Conservation (phyloP, 2,113 vertebrate genomes). For the Myotis lucifugus region DNA sequence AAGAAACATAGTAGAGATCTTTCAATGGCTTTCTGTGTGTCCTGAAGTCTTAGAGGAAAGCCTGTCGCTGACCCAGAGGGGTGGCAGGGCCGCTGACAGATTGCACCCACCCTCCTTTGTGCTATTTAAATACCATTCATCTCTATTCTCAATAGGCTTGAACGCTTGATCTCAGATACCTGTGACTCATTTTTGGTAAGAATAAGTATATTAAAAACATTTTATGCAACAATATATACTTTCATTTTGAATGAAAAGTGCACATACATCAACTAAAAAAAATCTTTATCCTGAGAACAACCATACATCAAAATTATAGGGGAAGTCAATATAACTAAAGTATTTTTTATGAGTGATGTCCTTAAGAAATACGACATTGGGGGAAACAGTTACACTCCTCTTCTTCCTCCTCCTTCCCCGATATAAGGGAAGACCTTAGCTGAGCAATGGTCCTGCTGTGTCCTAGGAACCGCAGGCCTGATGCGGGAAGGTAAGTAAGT, state of each 20-base stretch:
- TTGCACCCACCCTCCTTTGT: neutral
- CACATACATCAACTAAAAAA: neutral
- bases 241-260: conserved; percentile 54
- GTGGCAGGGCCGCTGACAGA: neutral
- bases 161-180: neutral
- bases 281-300: neutral
- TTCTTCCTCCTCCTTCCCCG: neutral
- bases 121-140: neutral
- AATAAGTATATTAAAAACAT: conserved; percentile 17
- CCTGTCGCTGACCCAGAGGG: neutral
- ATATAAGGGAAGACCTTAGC: neutral
- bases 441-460: neutral
- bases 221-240: conserved; percentile 20
- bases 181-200: conserved; percentile 32
- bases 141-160: neutral
- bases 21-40: neutral
- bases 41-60: neutral
- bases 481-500: neutral
- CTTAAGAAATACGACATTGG: neutral
- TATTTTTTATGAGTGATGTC: neutral
- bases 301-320: neutral
- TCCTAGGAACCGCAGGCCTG: neutral
- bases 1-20: neutral
- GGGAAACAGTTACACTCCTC: neutral
- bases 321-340: neutral